Conservation (phyloP, 2,797 vertebrate species). For the Choloepus didactylus region DNA sequence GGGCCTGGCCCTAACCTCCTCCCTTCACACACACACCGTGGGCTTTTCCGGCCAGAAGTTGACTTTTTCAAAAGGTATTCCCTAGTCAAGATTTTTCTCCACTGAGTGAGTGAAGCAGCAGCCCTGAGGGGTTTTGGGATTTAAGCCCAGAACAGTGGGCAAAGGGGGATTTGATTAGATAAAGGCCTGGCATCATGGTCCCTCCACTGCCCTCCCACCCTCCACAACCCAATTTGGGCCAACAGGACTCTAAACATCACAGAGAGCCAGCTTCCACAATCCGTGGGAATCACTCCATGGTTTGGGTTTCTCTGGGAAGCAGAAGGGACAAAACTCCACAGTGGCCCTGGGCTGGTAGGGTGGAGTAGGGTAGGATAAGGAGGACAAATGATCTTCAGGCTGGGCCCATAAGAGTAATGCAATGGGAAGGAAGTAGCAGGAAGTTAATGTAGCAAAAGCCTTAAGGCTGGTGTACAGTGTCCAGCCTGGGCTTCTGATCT, state of each 20-base stretch:
- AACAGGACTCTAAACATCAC: conserved; percentile 44
- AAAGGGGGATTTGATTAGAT: conserved; percentile 29
- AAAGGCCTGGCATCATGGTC: neutral
- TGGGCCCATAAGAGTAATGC: neutral
- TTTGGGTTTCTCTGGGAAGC: neutral
- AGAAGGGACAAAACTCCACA: conserved; percentile 43
- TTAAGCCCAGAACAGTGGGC: neutral
- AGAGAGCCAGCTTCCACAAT: neutral
- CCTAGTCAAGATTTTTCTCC: conserved; percentile 35
- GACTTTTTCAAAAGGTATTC: conserved; percentile 53
- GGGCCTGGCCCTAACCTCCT: conserved; percentile 54
- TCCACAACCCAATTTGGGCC: conserved; percentile 13
- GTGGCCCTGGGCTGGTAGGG: neutral
- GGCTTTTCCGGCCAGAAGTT: conserved; percentile 48
- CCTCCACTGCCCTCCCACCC: neutral
- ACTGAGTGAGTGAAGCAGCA: conserved; percentile 51
- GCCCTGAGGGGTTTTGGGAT: neutral
- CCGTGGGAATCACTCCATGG: neutral
- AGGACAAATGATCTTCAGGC: conserved; percentile 56
- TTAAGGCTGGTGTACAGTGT: conserved; percentile 47
- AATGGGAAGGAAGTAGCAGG: neutral
- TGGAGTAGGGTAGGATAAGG: neutral
- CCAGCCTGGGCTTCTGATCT: neutral
- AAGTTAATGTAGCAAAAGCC: neutral
- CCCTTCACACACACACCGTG: neutral